Base-by-base conservation (phyloP, 1,140 invertebrate genomes). In the Bombus sibiricus region DNA sequence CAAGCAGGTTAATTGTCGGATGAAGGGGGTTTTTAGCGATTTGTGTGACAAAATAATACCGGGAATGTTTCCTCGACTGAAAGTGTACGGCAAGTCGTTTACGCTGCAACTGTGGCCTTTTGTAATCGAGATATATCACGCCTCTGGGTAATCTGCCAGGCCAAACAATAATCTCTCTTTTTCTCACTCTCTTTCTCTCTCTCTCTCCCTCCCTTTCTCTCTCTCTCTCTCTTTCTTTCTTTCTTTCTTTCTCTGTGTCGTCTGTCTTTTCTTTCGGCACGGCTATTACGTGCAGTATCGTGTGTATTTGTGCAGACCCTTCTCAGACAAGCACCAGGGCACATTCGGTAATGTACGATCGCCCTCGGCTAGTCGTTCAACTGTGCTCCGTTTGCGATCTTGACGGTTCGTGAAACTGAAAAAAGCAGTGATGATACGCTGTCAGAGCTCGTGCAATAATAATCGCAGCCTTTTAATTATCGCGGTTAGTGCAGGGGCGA, bases 381-480 rank as follows among this genome's bases (percentile, higher is more conserved):
- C 81, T 86, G 81, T 84, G 68, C 74, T 86, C 81, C 86, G 74
- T 86, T 84, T 84, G 66, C 57, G 81, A 79, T 84, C 75, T 73
- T 62, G 81, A 86, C 68, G 81, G 66, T 84, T 86, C 68, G 86
- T 83, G 86, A 77, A 83, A 86, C 81, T 86, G 86, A 86, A 86
- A 86, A 83, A 86, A 86, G 81, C 81, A 86, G 86, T 78, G 81
- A 86, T 76, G 81, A 66, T 66, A 57, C 59, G 71, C 32, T 9
- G 71, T 85, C 83, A 85, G 69, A 85, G 34, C 15, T 74, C 59
- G 69, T 81, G 71, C 69, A 43, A 47, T 71, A 57, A 53, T 22
- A 25, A 43, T 9, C 32, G 3, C 32, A 43, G 64, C 37, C 34
- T 13, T 53, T 25, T 34, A 15, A 74, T 81, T 71, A 41, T 41